These are phyloP conservation scores for Caenorhabditis zanzibari DNA, from an alignment of 2,888 invertebrate species.

Conservation along the genomic window DNA sequence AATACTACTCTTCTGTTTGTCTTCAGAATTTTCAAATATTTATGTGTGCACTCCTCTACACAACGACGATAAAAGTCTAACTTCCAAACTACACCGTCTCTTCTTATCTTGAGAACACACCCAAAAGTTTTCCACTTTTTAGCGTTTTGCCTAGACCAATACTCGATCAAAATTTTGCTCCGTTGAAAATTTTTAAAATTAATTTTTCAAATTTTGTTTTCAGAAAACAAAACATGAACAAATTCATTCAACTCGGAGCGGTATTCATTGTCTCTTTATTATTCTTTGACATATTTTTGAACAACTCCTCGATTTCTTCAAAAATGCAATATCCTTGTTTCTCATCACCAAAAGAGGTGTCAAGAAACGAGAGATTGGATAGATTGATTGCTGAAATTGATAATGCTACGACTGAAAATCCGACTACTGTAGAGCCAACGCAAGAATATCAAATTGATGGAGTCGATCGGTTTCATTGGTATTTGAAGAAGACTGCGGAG, in stretches of 20 bases:
- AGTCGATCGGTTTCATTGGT: constrained; percentile 27
- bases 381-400: neutral
- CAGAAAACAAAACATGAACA: constrained; percentile 3
- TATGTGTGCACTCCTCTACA: too few species aligned
- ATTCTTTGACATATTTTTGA: constrained; percentile 2
- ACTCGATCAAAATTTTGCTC: neutral
- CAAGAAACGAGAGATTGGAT: constrained; percentile 11
- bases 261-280: neutral
- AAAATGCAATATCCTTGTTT: constrained; percentile 14
- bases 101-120: too few species aligned
- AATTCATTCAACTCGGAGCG: neutral
- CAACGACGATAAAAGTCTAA: too few species aligned
- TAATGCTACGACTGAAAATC: neutral
- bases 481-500: constrained; percentile 11
- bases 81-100: too few species aligned
- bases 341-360: neutral
- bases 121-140: too few species aligned
- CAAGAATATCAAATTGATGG: constrained; percentile 17
- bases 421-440: constrained; percentile 7
- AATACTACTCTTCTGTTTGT: too few species aligned
- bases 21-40: too few species aligned
- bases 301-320: constrained; percentile 2
- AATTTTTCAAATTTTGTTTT: neutral
- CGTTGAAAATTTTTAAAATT: too few species aligned
- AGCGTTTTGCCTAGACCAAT: too few species aligned